A percentile compares a stretch with the other conserved stretches of the same genome.
These are phyloP conservation scores for Catonia carolina DNA, from an alignment of 2,888 invertebrate genomes.

Conservation along the genomic window DNA sequence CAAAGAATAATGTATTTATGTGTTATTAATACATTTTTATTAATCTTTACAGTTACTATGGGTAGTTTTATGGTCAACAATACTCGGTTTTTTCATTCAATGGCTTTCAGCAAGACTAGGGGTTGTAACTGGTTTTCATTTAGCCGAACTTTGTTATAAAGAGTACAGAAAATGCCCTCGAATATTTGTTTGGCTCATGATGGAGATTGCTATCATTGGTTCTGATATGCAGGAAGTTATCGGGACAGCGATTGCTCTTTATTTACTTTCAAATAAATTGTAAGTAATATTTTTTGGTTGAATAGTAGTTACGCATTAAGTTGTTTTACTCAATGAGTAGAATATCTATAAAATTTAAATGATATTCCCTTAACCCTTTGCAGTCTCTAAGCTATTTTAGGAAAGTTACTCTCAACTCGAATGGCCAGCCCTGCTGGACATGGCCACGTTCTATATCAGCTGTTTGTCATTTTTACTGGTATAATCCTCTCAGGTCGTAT, in stretches of 20 bases:
- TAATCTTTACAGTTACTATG: conserved; percentile 64
- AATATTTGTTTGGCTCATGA: conserved; percentile 77
- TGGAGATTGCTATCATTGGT: conserved; percentile 85
- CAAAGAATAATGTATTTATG: too few relatives aligned
- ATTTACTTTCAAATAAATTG: conserved; percentile 68
- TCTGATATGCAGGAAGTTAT: conserved; percentile 91
- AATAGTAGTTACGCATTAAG: not conserved
- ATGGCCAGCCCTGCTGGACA: too few relatives aligned
- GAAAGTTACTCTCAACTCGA: too few relatives aligned
- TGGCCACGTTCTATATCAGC: too few relatives aligned
- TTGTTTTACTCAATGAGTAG: not conserved
- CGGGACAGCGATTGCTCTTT: conserved; percentile 81
- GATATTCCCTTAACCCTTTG: too few relatives aligned
- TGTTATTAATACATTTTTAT: too few relatives aligned
- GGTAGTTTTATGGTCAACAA: conserved; percentile 73
- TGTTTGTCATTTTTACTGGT: too few relatives aligned
- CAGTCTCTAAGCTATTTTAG: too few relatives aligned
- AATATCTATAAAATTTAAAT: too few relatives aligned
- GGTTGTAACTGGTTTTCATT: conserved; percentile 74
- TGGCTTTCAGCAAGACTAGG: conserved; percentile 66
- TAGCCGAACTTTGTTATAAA: conserved; percentile 71
- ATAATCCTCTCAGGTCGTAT: too few relatives aligned
- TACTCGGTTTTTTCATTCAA: conserved; percentile 78
- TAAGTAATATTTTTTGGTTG: conserved; percentile 52
- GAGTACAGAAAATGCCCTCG: conserved; percentile 61